phyloP scores from a whole-genome alignment of 2,113 vertebrate species.

The Thamnaconus septentrionalis region DNA sequence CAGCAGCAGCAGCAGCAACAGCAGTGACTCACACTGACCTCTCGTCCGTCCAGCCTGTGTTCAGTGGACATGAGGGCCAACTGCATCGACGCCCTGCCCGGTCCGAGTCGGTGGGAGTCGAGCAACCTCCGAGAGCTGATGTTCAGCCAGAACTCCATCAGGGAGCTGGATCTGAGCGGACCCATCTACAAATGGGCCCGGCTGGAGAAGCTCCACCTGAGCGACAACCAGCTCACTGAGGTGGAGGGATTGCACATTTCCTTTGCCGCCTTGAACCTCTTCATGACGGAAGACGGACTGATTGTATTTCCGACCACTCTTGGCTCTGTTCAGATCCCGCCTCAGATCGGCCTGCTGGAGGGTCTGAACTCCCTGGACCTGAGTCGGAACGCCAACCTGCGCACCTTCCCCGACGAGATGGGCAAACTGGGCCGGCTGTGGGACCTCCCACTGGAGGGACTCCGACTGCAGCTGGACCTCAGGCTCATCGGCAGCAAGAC shows the following conservation, averaged over 20 bases:
- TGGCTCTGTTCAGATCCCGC: conserved; percentile 82
- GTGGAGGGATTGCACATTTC: conserved; percentile 62
- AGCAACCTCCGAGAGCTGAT: conserved; percentile 88
- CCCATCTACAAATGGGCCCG: conserved; percentile 83
- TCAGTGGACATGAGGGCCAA: conserved; percentile 91
- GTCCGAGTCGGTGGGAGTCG: conserved; percentile 84
- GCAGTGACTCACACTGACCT: background rate
- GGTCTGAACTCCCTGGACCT: conserved; percentile 92
- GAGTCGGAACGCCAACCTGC: conserved; percentile 85
- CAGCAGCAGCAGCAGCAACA: background rate
- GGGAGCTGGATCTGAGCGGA: conserved; percentile 82
- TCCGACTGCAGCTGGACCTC: conserved; percentile 89
- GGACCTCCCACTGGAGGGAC: conserved; percentile 94
- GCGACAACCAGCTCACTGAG: conserved; percentile 88
- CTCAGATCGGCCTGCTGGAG: conserved; percentile 88
- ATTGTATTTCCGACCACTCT: background rate
- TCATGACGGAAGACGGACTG: background rate
- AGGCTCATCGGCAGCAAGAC: conserved; percentile 93
- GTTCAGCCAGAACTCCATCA: conserved; percentile 88
- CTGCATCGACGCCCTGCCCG: conserved; percentile 79
- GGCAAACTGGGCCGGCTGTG: conserved; percentile 89
- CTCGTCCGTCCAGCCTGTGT: conserved; percentile 74
- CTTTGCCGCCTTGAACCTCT: background rate
- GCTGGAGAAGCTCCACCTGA: conserved; percentile 91
- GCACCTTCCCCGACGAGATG: conserved; percentile 94